Conservation (phyloP, 2,113 vertebrate genomes). For the Thinocorus orbignyianus region DNA sequence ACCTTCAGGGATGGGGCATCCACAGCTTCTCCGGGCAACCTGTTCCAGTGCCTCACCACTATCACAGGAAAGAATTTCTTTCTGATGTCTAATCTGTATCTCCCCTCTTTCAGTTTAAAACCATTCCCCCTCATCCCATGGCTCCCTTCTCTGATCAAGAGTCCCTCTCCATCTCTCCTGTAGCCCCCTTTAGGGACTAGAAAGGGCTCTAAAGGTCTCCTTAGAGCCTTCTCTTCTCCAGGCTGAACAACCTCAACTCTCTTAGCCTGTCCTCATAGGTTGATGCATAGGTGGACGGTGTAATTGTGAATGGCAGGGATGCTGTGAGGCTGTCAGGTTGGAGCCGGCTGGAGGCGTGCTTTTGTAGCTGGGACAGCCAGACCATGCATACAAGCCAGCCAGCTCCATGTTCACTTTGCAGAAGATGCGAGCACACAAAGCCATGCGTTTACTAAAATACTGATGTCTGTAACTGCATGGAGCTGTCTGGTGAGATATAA, state of each 20-base stretch:
- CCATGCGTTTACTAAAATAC: neutral
- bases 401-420: neutral
- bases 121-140: neutral
- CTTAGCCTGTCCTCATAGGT: neutral
- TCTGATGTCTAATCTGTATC: neutral
- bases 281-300: neutral
- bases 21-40: neutral
- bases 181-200: neutral
- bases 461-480: neutral
- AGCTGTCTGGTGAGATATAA: neutral
- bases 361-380: neutral
- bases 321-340: fast-evolving
- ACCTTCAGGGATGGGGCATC: neutral
- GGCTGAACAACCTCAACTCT: neutral
- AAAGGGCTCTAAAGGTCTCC: neutral
- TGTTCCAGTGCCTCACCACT: neutral
- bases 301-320: fast-evolving
- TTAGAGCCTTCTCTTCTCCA: neutral
- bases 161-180: neutral
- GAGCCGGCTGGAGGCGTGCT: neutral
- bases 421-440: neutral
- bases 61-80: neutral
- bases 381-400: fast-evolving
- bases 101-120: neutral
- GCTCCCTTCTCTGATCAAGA: no score